Base-by-base conservation (phyloP, 2,888 invertebrate genomes). In the Sipha maydis region DNA sequence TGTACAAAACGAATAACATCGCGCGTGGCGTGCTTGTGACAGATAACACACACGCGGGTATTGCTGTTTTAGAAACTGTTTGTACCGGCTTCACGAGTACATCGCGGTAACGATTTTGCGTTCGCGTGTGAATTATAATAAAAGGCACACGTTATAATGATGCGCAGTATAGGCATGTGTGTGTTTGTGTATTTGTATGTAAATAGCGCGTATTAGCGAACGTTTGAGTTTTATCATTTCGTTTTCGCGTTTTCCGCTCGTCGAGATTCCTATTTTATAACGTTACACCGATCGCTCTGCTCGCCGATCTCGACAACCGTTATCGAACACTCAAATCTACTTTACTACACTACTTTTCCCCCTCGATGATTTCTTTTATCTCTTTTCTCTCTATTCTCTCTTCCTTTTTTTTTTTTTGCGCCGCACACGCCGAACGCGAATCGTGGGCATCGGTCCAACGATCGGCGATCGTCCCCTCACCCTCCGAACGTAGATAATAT, bases 361-460 rank as follows among this genome's bases (percentile, higher is more conserved):
- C 7, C 31, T 77, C 48, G 67, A 76, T 77, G 41, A 77, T 85
- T 77, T 48, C 77, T 77, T 85, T 77, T 19, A 14, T 79, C 34
- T 56, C 7, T 75, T 38, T 38, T 34, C 75, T 17, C 14, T 79
- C 34, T 56, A 1, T 75, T 38, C 25, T 34, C 75, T 17, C 14
- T 31, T 71, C 14, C 3, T 80, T 79, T 80, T 61, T 61, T 61
- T 8, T 8, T 9, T 38, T 11, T 61, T 61, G 38, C 0, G 8
- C 28, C 11, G 9, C 38, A 25, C 56, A 17, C 34, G n/a, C 25
- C 31, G 77, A 41, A 48, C 19, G 31, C 41, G n/a, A 83, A 17
- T 21, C 28, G 8, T 48, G 67, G 85, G 85, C 85, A 54, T 34
- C 69, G 85, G 34, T 85, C 85, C 85, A 85, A 85, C 77, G n/a